Conservation (phyloP, 1,140 invertebrate species). For the Drosophila tropicalis region DNA sequence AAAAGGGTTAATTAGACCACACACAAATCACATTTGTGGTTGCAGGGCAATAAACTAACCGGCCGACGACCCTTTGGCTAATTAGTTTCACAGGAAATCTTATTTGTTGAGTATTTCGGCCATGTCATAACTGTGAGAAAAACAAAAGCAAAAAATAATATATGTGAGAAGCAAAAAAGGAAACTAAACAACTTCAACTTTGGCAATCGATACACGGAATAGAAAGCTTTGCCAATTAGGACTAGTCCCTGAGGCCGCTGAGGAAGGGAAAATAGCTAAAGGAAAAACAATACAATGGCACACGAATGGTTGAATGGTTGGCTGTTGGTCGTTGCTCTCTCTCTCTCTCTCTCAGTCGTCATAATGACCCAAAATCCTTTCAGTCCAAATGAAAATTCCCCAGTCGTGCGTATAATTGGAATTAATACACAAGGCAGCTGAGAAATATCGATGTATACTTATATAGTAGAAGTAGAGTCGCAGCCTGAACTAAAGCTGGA, state of each 20-base stretch:
- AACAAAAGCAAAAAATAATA: slow-evolving; percentile 6
- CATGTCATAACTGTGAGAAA: slow-evolving; percentile 52
- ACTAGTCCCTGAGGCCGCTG: slow-evolving; percentile 13
- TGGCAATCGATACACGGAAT: slow-evolving; percentile 51
- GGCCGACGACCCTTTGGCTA: slow-evolving; percentile 45
- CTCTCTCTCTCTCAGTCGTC: slow-evolving; percentile 4
- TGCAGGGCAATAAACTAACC: slow-evolving; percentile 49
- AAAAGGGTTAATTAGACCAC: slow-evolving; percentile 52
- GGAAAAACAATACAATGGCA: slow-evolving; percentile 30
- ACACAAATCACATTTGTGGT: not conserved
- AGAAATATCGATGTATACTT: slow-evolving; percentile 51
- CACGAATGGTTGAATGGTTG: slow-evolving; percentile 49
- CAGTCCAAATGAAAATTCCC: slow-evolving; percentile 77
- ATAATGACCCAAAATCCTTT: slow-evolving; percentile 78
- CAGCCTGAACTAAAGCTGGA: not conserved
- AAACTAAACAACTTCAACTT: slow-evolving; percentile 24
- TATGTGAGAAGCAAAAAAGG: slow-evolving; percentile 35
- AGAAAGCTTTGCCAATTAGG: slow-evolving; percentile 27
- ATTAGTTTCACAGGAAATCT: slow-evolving; percentile 75
- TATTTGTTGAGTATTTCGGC: slow-evolving; percentile 57
- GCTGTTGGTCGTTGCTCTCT: too few relatives aligned
- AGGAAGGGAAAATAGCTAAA: slow-evolving; percentile 17
- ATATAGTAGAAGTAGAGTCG: not conserved
- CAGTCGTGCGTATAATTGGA: slow-evolving; percentile 80
- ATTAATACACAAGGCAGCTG: slow-evolving; percentile 72